A percentile compares a stretch with the other conserved stretches of the same genome.
phyloP scores from a whole-genome alignment of 53 echinoderm and acorn worm genomes.

The Mesocentrotus franciscanus region DNA sequence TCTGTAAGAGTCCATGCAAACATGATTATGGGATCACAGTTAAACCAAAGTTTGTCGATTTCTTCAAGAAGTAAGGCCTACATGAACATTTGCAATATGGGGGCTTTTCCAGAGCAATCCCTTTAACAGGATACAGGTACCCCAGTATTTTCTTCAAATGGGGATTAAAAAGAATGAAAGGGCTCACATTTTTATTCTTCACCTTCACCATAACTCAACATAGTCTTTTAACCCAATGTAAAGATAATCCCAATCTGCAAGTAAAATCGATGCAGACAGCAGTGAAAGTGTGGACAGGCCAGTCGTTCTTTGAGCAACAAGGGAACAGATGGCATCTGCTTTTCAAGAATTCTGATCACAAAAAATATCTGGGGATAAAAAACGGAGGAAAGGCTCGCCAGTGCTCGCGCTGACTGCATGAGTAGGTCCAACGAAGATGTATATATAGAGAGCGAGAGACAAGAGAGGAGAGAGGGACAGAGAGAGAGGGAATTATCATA shows the following conservation, averaged over 20 bases:
- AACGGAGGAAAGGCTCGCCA: slow-evolving; percentile 5
- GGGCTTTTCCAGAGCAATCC: too few relatives aligned
- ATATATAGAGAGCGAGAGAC: background rate
- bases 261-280: background rate
- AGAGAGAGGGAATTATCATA: slow-evolving; percentile 47
- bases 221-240: background rate
- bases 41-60: too few relatives aligned
- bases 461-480: background rate
- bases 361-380: slow-evolving; percentile 61
- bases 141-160: too few relatives aligned
- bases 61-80: too few relatives aligned
- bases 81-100: too few relatives aligned
- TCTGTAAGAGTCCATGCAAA: too few relatives aligned
- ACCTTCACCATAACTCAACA: too few relatives aligned
- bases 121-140: too few relatives aligned
- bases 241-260: background rate
- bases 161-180: too few relatives aligned
- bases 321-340: slow-evolving; percentile 60
- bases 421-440: slow-evolving; percentile 31
- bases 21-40: too few relatives aligned
- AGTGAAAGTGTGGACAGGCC: slow-evolving; percentile 1
- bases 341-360: slow-evolving; percentile 62
- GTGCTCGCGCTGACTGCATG: slow-evolving; percentile 36
- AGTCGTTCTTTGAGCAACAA: slow-evolving; percentile 12
- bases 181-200: too few relatives aligned